These are phyloP conservation scores for Phrynocephalus forsythii DNA, from an alignment of 2,797 vertebrate species.

Conservation along the genomic window DNA sequence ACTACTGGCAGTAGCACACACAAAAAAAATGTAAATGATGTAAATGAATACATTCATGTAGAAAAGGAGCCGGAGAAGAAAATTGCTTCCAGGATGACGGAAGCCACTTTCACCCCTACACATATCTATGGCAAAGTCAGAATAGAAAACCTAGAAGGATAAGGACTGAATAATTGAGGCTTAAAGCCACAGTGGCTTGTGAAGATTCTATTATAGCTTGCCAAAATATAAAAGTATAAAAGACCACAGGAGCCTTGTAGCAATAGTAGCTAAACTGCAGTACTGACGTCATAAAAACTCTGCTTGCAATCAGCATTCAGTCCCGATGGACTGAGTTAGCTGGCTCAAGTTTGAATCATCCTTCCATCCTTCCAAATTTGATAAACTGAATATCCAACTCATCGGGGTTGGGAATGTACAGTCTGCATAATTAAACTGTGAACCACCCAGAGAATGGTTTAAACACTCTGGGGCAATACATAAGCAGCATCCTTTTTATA, in stretches of 20 bases:
- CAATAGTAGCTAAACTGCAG: too few relatives aligned
- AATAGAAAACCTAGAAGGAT: neutral
- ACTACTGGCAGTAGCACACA: constrained; percentile 21
- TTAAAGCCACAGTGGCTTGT: neutral
- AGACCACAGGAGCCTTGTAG: too few relatives aligned
- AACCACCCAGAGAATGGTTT: too few relatives aligned
- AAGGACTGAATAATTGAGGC: constrained; percentile 7
- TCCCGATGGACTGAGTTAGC: too few relatives aligned
- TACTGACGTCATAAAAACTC: too few relatives aligned
- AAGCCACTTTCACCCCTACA: neutral
- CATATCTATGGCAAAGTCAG: neutral
- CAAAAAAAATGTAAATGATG: constrained; percentile 33
- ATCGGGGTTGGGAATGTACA: too few relatives aligned
- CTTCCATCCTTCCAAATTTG: too few relatives aligned
- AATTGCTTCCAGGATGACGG: constrained; percentile 7
- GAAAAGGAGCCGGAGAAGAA: neutral
- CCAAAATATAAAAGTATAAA: neutral
- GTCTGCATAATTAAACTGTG: too few relatives aligned
- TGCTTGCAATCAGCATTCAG: too few relatives aligned
- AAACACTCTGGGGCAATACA: too few relatives aligned
- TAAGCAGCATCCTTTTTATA: neutral
- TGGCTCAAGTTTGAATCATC: too few relatives aligned
- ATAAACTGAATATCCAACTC: too few relatives aligned
- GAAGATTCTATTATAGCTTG: neutral
- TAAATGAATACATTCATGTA: constrained; percentile 7